Percentiles rank a stretch among this genome's conserved stretches.
phyloP scores from a whole-genome alignment of 2,113 vertebrate genomes.

The Platysteira castanea region DNA sequence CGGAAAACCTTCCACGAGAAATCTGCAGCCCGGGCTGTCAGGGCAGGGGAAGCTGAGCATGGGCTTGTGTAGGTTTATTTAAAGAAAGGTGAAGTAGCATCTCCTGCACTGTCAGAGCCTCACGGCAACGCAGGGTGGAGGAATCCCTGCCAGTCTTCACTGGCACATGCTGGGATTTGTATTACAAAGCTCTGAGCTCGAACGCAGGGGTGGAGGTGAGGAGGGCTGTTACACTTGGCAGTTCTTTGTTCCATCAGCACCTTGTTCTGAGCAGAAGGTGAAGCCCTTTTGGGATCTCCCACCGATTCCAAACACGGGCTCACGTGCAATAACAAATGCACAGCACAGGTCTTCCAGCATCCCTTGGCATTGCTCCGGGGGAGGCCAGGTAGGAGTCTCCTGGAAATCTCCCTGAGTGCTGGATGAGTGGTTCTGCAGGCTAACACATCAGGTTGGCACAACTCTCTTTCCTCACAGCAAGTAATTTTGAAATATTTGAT shows the following conservation, averaged over 20 bases:
- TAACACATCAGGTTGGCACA: background rate
- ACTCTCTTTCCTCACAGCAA: background rate
- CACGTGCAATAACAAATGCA: rapidly evolving
- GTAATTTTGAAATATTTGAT: background rate
- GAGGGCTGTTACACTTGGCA: background rate
- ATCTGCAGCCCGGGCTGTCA: background rate
- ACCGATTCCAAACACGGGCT: background rate
- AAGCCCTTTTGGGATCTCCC: background rate
- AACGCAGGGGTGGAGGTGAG: background rate
- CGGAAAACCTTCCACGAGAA: background rate
- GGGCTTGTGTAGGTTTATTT: rapidly evolving
- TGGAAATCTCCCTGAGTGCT: background rate
- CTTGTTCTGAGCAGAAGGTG: background rate
- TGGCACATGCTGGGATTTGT: background rate
- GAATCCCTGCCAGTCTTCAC: background rate
- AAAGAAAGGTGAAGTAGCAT: background rate
- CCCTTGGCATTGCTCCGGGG: rapidly evolving
- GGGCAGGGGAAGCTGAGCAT: background rate
- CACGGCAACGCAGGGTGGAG: rapidly evolving
- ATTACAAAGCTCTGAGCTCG: background rate
- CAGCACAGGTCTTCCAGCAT: background rate
- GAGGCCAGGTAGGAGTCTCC: background rate
- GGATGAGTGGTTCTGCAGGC: background rate
- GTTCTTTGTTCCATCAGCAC: background rate
- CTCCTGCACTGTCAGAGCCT: background rate